phyloP scores from a whole-genome alignment of 2,888 invertebrate genomes.

The Dinocampus coccinellae region DNA sequence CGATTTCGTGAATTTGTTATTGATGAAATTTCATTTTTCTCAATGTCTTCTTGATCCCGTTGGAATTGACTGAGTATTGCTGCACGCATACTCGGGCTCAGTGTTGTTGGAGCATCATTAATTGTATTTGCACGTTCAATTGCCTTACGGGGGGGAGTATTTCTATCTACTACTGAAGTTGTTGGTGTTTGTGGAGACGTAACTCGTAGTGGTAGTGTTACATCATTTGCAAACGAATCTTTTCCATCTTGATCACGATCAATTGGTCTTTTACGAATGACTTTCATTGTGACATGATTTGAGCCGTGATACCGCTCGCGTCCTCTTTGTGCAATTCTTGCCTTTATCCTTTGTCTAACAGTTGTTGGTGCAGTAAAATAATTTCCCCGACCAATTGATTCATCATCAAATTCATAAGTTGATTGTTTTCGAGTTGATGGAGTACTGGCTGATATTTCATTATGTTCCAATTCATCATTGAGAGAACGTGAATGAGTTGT shows the following conservation, averaged over 20 bases:
- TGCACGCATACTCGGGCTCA: constrained; percentile 26
- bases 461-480: constrained; percentile 24
- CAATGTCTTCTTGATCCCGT: constrained; percentile 40
- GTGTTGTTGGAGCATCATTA: constrained; percentile 24
- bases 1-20: background rate
- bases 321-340: constrained; percentile 28
- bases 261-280: constrained; percentile 32
- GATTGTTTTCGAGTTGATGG: constrained; percentile 9
- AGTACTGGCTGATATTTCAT: constrained; percentile 26
- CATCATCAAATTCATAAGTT: constrained; percentile 20
- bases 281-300: constrained; percentile 33
- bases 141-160: background rate
- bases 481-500: background rate
- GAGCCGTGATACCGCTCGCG: constrained; percentile 30
- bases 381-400: constrained; percentile 20
- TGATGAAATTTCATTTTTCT: constrained; percentile 42
- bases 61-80: constrained; percentile 31
- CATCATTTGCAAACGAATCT: constrained; percentile 27
- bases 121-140: background rate
- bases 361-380: constrained; percentile 21
- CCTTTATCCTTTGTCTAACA: constrained; percentile 21
- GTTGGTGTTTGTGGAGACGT: constrained; percentile 25
- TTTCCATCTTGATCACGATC: constrained; percentile 23
- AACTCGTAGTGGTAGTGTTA: constrained; percentile 14
- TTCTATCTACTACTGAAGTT: background rate